A percentile compares a stretch with the other conserved stretches of the same genome.
Conservation (phyloP, 2,888 invertebrate species). For the Clistopyga incitator region DNA sequence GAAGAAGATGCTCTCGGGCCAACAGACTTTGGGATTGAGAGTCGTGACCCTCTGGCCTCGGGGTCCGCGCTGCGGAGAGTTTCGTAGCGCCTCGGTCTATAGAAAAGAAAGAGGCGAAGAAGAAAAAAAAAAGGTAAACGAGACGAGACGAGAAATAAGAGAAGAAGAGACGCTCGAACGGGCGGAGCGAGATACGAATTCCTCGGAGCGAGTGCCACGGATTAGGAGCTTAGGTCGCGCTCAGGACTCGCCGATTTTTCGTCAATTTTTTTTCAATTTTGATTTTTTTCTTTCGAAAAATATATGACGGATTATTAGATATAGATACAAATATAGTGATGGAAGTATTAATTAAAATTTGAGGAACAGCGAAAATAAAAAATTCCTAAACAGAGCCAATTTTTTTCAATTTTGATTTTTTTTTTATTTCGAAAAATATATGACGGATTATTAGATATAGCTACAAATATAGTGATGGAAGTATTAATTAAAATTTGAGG, state of each 20-base stretch:
- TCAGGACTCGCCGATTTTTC: slow-evolving; percentile 22
- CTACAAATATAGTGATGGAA: too few relatives aligned
- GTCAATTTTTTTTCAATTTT: not conserved
- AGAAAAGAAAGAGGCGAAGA: slow-evolving; percentile 55
- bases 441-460: too few relatives aligned
- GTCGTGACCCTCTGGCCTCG: slow-evolving; percentile 67
- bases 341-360: too few relatives aligned
- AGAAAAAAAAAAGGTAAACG: slow-evolving; percentile 51
- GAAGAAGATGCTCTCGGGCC: slow-evolving; percentile 43
- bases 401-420: too few relatives aligned
- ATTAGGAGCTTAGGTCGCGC: slow-evolving; percentile 46
- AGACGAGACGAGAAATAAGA: slow-evolving; percentile 43
- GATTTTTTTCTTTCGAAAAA: too few relatives aligned
- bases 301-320: too few relatives aligned
- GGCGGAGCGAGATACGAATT: slow-evolving; percentile 64
- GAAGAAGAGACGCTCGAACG: slow-evolving; percentile 57
- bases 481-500: too few relatives aligned
- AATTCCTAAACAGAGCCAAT: too few relatives aligned
- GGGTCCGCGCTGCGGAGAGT: slow-evolving; percentile 26
- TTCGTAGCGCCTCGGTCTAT: slow-evolving; percentile 41
- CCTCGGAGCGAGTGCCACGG: slow-evolving; percentile 56
- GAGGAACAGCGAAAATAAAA: too few relatives aligned
- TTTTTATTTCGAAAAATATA: too few relatives aligned
- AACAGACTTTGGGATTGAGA: slow-evolving; percentile 64
- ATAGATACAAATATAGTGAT: too few relatives aligned